phyloP scores from a whole-genome alignment of 2,113 vertebrate genomes.

The Isurus oxyrinchus region DNA sequence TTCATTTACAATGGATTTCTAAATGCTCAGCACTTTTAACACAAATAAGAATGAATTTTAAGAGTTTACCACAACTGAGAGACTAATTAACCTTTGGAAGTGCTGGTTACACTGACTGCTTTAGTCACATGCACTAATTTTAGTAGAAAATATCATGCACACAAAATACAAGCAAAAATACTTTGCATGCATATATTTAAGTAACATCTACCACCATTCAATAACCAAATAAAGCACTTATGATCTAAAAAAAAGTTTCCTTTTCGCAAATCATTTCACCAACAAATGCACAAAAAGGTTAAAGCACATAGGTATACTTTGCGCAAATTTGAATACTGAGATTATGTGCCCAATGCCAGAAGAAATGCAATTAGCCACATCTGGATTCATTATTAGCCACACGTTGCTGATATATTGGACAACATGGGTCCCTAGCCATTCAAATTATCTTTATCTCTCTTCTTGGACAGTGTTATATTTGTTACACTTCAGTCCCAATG shows the following conservation, averaged over 20 bases:
- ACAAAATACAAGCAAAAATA: not conserved
- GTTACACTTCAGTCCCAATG: not conserved
- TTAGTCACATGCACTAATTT: not conserved
- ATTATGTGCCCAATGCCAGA: not conserved
- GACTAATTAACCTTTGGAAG: not conserved
- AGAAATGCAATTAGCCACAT: not conserved
- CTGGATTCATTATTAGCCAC: not conserved
- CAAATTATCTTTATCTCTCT: not conserved
- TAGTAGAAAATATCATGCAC: not conserved
- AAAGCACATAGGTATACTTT: not conserved
- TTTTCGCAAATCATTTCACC: not conserved
- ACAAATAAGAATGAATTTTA: not conserved
- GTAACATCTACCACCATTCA: not conserved
- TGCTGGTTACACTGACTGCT: not conserved
- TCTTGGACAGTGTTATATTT: not conserved
- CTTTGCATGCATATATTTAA: not conserved
- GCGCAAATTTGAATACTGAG: not conserved
- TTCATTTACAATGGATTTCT: not conserved
- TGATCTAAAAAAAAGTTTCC: not conserved
- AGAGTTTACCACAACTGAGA: not conserved
- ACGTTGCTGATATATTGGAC: not conserved
- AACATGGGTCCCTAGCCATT: not conserved
- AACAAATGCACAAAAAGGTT: not conserved
- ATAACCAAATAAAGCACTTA: not conserved
- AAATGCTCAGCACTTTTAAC: not conserved